These are phyloP conservation scores for Lycophotia porphyrea DNA, from an alignment of 2,888 invertebrate genomes.

Conservation along the genomic window DNA sequence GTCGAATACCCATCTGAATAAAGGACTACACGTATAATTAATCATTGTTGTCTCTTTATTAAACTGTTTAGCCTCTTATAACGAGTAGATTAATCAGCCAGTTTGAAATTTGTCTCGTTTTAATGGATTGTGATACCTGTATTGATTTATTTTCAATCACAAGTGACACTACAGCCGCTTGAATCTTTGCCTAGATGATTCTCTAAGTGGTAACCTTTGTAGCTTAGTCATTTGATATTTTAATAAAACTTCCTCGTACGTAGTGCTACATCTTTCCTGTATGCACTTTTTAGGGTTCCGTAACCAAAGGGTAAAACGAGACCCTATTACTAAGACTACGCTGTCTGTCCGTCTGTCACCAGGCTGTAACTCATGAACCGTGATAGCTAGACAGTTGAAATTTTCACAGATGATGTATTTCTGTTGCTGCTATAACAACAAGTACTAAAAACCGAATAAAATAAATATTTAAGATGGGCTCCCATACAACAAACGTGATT, in stretches of 20 bases:
- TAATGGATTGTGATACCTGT: constrained; percentile 28
- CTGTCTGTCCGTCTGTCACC: no score
- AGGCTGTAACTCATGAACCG: no score
- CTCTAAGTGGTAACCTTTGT: constrained; percentile 30
- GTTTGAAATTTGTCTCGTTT: constrained; percentile 51
- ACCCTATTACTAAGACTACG: no score
- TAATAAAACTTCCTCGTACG: constrained; percentile 43
- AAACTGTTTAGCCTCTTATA: constrained; percentile 63
- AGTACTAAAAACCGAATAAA: no score
- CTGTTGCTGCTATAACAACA: no score
- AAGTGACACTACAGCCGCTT: constrained; percentile 6
- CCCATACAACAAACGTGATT: no score
- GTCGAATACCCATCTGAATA: constrained; percentile 70
- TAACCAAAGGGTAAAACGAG: no score
- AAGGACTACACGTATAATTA: constrained; percentile 66
- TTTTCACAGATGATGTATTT: no score
- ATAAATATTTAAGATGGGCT: no score
- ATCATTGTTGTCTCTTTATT: constrained; percentile 66
- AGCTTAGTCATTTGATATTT: constrained; percentile 24
- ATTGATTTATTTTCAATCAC: constrained; percentile 31
- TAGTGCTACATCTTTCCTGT: constrained; percentile 29
- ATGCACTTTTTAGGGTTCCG: constrained; percentile 29
- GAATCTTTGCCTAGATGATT: constrained; percentile 22
- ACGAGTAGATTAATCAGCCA: constrained; percentile 49
- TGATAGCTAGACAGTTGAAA: no score